A percentile compares a stretch with the other conserved stretches of the same genome.
Evolutionary conservation across 2,113 vertebrate species (phyloP).

Genomic region (Austrofundulus limnaeus): DNA sequence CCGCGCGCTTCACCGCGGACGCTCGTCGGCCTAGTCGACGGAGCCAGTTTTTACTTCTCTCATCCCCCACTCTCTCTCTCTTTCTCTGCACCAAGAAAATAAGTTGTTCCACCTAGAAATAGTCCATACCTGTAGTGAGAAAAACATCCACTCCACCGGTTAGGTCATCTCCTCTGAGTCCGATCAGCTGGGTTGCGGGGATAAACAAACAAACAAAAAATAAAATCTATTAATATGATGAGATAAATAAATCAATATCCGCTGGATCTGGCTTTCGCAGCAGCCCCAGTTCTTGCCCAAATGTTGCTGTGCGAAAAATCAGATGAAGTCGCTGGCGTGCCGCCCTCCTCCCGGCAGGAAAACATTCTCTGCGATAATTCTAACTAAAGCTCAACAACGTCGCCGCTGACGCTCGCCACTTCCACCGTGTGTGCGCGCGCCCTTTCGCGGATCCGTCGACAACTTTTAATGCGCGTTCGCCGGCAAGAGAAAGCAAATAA

Average conservation of each 20-base stretch:
- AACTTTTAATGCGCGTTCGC: conserved; percentile 62
- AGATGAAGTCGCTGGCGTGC: background rate
- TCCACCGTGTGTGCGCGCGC: conserved; percentile 26
- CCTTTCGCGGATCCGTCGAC: conserved; percentile 42
- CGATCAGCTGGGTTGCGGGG: conserved; percentile 9
- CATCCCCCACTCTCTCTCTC: too few species aligned
- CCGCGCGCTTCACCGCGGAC: conserved; percentile 7
- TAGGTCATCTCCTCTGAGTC: conserved; percentile 63
- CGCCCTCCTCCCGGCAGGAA: conserved; percentile 3
- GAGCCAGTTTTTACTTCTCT: conserved; percentile 6
- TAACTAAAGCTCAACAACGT: conserved; percentile 46
- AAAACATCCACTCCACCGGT: conserved; percentile 21
- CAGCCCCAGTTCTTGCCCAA: conserved; percentile 4
- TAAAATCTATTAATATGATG: background rate
- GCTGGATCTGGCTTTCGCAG: conserved; percentile 1
- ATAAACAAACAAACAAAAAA: background rate
- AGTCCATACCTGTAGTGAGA: conserved; percentile 54
- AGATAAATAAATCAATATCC: conserved; percentile 46
- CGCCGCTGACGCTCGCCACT: conserved; percentile 33
- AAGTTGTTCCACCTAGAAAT: conserved; percentile 3
- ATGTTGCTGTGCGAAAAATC: conserved; percentile 11
- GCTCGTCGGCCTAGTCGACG: conserved; percentile 37
- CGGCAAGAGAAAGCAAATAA: background rate
- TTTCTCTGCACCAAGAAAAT: background rate
- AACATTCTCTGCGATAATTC: conserved; percentile 30